Conservation (phyloP, 2,113 vertebrate genomes). For the Lynx canadensis region DNA sequence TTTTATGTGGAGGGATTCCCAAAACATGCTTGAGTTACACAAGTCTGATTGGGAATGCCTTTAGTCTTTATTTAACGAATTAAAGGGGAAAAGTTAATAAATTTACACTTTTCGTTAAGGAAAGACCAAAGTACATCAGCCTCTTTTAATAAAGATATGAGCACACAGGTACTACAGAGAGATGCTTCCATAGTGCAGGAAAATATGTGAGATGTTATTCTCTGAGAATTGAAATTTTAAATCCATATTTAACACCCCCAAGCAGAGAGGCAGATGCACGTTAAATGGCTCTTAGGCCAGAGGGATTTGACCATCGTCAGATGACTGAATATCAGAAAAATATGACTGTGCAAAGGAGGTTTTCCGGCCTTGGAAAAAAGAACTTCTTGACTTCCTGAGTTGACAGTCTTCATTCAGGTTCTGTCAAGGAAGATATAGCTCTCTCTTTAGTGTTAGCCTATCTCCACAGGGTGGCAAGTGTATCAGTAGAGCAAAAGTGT, state of each 20-base stretch:
- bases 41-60: not conserved
- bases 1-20: not conserved
- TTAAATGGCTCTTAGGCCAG: not conserved
- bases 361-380: not conserved
- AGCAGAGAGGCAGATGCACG: not conserved
- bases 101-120: not conserved
- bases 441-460: not conserved
- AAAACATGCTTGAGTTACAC: not conserved
- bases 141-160: not conserved
- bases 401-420: not conserved
- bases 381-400: not conserved
- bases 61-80: not conserved
- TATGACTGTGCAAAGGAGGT: not conserved
- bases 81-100: not conserved
- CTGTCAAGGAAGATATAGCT: rapidly evolving
- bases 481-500: not conserved
- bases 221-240: not conserved
- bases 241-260: not conserved
- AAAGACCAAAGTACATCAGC: not conserved
- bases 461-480: not conserved
- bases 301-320: not conserved
- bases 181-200: not conserved
- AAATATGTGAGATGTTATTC: not conserved
- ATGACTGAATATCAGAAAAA: not conserved
- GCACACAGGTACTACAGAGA: not conserved